Evolutionary conservation across 2,113 vertebrate genomes (phyloP).

Genomic region (Entosphenus tridentatus): DNA sequence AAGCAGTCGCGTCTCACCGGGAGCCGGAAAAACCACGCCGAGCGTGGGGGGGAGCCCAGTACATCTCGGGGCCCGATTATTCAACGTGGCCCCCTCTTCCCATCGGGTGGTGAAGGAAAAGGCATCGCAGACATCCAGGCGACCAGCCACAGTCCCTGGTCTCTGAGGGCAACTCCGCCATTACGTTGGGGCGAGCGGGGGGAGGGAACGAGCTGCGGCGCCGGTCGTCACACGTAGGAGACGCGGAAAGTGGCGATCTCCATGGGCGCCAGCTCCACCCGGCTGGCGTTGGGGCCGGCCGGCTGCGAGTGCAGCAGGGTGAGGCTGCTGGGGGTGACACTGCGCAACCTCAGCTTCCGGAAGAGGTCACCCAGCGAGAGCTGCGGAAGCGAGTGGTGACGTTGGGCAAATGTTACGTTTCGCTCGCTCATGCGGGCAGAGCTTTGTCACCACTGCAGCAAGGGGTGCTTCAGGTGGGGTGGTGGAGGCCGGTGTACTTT

Average conservation of each 20-base stretch:
- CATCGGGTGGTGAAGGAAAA: fast-evolving
- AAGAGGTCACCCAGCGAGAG: constrained; percentile 46
- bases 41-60: too few relatives aligned
- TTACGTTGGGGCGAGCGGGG: not conserved
- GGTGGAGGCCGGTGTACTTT: not conserved
- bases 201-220: not conserved
- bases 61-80: not conserved
- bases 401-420: too few relatives aligned
- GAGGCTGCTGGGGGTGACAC: constrained; percentile 60
- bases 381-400: constrained; percentile 18
- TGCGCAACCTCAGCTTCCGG: constrained; percentile 41
- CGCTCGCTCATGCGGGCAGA: not conserved
- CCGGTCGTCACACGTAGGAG: constrained; percentile 37
- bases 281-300: constrained; percentile 38
- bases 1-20: too few relatives aligned
- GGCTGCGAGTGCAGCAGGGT: constrained; percentile 49
- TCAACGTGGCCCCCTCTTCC: not conserved
- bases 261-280: constrained; percentile 51
- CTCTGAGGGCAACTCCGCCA: not conserved
- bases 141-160: not conserved
- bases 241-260: constrained; percentile 66
- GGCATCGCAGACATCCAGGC: not conserved
- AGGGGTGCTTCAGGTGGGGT: not conserved
- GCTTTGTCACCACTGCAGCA: not conserved
- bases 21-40: too few relatives aligned